Conservation (phyloP, 2,797 vertebrate species). For the Yasuhikotakia modesta region DNA sequence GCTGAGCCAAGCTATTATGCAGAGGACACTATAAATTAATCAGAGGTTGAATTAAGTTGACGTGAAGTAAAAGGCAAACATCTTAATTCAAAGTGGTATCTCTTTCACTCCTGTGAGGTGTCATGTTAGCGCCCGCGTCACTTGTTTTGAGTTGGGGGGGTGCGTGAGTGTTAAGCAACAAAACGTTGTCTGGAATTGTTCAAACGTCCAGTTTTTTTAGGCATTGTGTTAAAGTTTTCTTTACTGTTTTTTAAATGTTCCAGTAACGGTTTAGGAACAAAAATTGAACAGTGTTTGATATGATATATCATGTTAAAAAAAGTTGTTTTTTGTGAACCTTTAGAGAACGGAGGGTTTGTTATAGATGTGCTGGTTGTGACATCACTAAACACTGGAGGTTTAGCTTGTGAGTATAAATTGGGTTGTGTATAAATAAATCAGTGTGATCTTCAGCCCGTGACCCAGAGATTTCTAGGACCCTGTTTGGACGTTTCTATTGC, state of each 20-base stretch:
- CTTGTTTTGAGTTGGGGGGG: background rate
- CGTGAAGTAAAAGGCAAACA: slow-evolving; percentile 33
- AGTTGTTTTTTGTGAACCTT: too few species aligned
- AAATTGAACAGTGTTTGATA: too few species aligned
- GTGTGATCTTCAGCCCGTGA: background rate
- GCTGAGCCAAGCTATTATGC: slow-evolving; percentile 35
- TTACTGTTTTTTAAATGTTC: too few species aligned
- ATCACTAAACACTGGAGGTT: background rate
- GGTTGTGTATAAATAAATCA: background rate
- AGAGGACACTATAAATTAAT: slow-evolving; percentile 42
- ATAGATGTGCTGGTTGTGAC: background rate
- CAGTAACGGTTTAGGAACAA: too few species aligned
- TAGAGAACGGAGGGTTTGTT: background rate
- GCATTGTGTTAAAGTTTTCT: too few species aligned
- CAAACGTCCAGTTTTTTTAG: too few species aligned
- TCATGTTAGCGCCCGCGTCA: background rate
- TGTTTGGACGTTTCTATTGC: too few species aligned
- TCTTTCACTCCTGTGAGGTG: slow-evolving; percentile 11
- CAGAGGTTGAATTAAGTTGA: slow-evolving; percentile 36
- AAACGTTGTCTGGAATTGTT: too few species aligned
- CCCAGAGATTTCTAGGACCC: background rate
- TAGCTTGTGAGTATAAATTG: background rate
- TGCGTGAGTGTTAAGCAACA: too few species aligned
- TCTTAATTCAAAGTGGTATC: slow-evolving; percentile 31
- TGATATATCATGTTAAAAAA: too few species aligned